These are phyloP conservation scores for Scaptomyza caliginosa DNA, from an alignment of 2,888 invertebrate genomes.

Conservation along the genomic window DNA sequence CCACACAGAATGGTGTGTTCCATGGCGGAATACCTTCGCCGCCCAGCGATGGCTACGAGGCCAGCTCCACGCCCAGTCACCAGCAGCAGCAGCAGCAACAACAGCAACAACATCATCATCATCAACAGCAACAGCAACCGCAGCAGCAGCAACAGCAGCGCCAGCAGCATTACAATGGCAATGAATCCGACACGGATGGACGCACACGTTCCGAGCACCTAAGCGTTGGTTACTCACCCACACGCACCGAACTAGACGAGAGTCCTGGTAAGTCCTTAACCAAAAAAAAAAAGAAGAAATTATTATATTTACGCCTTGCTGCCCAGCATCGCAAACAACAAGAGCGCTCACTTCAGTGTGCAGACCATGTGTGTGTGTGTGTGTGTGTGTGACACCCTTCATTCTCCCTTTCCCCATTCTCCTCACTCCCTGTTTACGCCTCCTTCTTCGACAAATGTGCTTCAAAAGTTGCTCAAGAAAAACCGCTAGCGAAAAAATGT, in stretches of 20 bases:
- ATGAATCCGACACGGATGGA: slow-evolving; percentile 83
- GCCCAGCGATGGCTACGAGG: slow-evolving; percentile 84
- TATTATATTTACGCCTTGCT: slow-evolving; percentile 54
- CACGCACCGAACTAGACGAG: slow-evolving; percentile 83
- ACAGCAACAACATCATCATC: slow-evolving; percentile 35
- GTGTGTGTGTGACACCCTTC: slow-evolving; percentile 29
- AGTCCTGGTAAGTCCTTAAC: slow-evolving; percentile 83
- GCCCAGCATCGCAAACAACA: slow-evolving; percentile 43
- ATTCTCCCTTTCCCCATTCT: not conserved
- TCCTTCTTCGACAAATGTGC: slow-evolving; percentile 18
- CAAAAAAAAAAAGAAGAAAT: slow-evolving; percentile 35
- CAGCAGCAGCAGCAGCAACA: slow-evolving; percentile 57
- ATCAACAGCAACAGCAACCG: slow-evolving; percentile 51
- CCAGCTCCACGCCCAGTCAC: slow-evolving; percentile 63
- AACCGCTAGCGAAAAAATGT: slow-evolving; percentile 45
- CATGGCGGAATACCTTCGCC: slow-evolving; percentile 84
- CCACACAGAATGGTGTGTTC: slow-evolving; percentile 77
- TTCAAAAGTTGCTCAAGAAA: slow-evolving; percentile 44
- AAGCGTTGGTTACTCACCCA: slow-evolving; percentile 84
- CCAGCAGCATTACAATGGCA: slow-evolving; percentile 81
- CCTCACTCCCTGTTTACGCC: slow-evolving; percentile 16
- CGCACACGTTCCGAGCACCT: slow-evolving; percentile 83
- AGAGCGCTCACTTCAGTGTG: slow-evolving; percentile 32
- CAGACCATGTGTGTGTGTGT: slow-evolving; percentile 43
- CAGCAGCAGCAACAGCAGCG: slow-evolving; percentile 46